Percentiles rank a stretch among this genome's conserved stretches.
Conservation (phyloP, 2,797 vertebrate genomes). For the Threskiornis aethiopicus region DNA sequence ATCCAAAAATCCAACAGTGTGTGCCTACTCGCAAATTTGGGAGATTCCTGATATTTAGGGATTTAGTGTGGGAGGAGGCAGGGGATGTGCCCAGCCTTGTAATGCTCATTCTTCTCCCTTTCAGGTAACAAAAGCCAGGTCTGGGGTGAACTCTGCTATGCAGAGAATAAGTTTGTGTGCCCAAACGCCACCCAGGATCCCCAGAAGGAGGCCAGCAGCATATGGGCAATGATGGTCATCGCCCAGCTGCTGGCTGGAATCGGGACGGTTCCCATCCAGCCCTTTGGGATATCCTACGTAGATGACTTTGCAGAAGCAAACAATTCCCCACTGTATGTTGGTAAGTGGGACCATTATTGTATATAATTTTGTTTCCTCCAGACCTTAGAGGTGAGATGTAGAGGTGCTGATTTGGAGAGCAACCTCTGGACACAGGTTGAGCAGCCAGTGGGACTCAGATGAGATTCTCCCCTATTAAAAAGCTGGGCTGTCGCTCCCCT, state of each 20-base stretch:
- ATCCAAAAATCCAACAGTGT: not conserved
- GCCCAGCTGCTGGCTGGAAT: conserved; percentile 93
- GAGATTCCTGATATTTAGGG: not conserved
- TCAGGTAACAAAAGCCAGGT: conserved; percentile 67
- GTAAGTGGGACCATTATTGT: conserved; percentile 66
- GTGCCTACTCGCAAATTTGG: not conserved
- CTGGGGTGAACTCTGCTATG: conserved; percentile 80
- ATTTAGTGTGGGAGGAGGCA: not conserved
- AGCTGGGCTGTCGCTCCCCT: not conserved
- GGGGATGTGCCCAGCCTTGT: not conserved
- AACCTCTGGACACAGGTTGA: not conserved
- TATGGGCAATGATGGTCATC: conserved; percentile 89
- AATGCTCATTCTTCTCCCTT: not conserved
- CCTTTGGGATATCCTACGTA: conserved; percentile 96
- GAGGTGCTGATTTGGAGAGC: not conserved
- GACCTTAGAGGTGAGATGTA: not conserved
- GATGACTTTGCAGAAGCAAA: conserved; percentile 88
- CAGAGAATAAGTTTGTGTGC: conserved; percentile 57
- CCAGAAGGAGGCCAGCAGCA: conserved; percentile 76
- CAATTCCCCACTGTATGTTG: conserved; percentile 92
- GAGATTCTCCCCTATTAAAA: not conserved
- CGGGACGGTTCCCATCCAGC: conserved; percentile 94
- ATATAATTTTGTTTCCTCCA: fast-evolving
- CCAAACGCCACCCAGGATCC: conserved; percentile 53
- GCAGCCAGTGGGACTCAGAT: not conserved